Conservation (phyloP, 2,888 invertebrate genomes). For the Melinaea marsaeus region DNA sequence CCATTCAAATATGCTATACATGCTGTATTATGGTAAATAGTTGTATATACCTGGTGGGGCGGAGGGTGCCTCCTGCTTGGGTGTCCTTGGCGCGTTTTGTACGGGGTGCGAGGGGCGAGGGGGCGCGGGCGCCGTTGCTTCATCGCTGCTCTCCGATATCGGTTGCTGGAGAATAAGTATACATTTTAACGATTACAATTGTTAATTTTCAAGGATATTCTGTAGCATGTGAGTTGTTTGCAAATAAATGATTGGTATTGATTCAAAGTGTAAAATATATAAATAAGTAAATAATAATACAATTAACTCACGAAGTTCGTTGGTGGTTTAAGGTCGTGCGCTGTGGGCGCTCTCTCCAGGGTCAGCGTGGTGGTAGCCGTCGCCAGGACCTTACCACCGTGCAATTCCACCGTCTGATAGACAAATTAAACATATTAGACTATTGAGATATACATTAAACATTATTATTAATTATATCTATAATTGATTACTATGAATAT, state of each 20-base stretch:
- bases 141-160: conserved; percentile 73
- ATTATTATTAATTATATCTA: too few species aligned
- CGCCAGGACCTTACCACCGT: conserved; percentile 71
- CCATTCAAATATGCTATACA: too few species aligned
- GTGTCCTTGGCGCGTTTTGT: conserved; percentile 29
- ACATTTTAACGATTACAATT: conserved; percentile 1
- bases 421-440: background rate
- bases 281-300: background rate
- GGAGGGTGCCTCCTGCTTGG: conserved; percentile 47
- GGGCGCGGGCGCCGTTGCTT: conserved; percentile 52
- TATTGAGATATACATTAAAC: too few species aligned
- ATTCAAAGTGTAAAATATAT: too few species aligned
- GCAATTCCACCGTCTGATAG: conserved; percentile 63
- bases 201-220: too few species aligned
- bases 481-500: too few species aligned
- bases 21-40: background rate
- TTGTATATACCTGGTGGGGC: conserved; percentile 57
- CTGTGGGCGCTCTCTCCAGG: conserved; percentile 62
- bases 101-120: conserved; percentile 38
- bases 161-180: conserved; percentile 51
- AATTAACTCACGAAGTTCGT: conserved; percentile 60
- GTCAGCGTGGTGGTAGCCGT: conserved; percentile 73
- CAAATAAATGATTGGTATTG: too few species aligned
- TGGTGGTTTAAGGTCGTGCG: conserved; percentile 66
- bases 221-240: too few species aligned